A percentile compares a stretch with the other conserved stretches of the same genome.
Conservation (phyloP, 2,113 vertebrate species). For the Noctilio leporinus region DNA sequence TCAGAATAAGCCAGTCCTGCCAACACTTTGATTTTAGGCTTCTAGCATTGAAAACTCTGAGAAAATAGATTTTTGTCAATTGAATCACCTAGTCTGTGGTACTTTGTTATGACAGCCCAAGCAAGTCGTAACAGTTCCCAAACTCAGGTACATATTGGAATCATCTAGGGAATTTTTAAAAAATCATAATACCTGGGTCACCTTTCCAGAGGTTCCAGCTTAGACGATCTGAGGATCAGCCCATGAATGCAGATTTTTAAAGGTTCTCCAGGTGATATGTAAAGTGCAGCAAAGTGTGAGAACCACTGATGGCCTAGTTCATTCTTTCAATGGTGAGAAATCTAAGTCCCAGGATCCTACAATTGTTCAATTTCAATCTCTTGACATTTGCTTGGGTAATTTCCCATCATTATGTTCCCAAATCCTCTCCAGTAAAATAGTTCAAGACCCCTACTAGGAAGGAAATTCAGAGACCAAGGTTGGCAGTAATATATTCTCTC, state of each 20-base stretch:
- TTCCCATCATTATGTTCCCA: background rate
- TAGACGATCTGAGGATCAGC: background rate
- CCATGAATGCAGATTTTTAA: background rate
- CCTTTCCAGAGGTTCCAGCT: background rate
- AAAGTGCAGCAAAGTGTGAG: background rate
- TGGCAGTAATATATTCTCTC: background rate
- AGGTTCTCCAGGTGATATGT: background rate
- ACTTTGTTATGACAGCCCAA: background rate
- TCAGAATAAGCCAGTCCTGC: background rate
- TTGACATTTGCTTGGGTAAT: background rate
- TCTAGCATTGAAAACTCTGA: background rate
- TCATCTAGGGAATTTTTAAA: background rate
- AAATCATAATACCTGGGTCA: background rate
- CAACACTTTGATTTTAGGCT: background rate
- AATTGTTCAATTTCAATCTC: background rate
- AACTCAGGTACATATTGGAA: background rate
- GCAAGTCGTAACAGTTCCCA: background rate
- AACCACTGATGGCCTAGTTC: background rate
- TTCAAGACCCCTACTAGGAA: background rate
- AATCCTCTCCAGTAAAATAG: background rate
- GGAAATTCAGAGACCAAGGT: background rate
- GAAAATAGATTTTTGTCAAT: background rate
- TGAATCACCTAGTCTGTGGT: background rate
- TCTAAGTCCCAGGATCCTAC: background rate
- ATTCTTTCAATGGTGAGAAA: background rate